Base-by-base conservation (phyloP, 2,797 vertebrate genomes). In the Leontocebus nigricollis region DNA sequence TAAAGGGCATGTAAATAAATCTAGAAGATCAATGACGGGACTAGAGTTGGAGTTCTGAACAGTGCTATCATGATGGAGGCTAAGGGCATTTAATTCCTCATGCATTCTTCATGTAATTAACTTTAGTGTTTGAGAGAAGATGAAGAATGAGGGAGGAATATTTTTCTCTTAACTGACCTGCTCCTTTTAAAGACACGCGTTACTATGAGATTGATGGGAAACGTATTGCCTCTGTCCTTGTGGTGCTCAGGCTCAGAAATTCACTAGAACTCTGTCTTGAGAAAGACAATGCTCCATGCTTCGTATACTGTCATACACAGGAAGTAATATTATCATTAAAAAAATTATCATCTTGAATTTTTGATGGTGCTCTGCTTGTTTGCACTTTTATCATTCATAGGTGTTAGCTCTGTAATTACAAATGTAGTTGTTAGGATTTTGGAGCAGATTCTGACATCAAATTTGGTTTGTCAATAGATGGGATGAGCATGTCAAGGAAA, bases 311-410 rank as follows among this genome's bases (percentile, higher is more conserved):
- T 86, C 90, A 91, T 57, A 83, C 22, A 27, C 48, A 70, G 67
- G 88, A 97, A 97, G 61, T 79, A 24, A 8, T 89, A 46, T 77
- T 80, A 33, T 97, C 97, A 96, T 98, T 97, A 97, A 98, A 97
- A 98, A 98, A 96, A 97, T 98, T 97, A 97, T 98, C 96, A 96
- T 96, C 72, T 92, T 98, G 77, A 97, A 97, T 98, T 98, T 93
- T 97, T 97, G 95, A 97, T 97, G 83, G 93, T 27, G 8, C 48
- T 86, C 82, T 97, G 80, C 97, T 93, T 95, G 91, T 98, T 92
- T 93, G 92, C 75, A 94, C 88, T 97, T 98, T 91, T 83, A 94
- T 98, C 98, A 97, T 86, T 96, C 83, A 94, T 95, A 97, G 96
- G 86, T 97, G 83, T 97, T 97, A 98, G 97, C 96, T 90, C 84